A percentile compares a stretch with the other conserved stretches of the same genome.
These are phyloP conservation scores for Athrips mouffetella DNA, from an alignment of 2,888 invertebrate genomes.

Conservation along the genomic window DNA sequence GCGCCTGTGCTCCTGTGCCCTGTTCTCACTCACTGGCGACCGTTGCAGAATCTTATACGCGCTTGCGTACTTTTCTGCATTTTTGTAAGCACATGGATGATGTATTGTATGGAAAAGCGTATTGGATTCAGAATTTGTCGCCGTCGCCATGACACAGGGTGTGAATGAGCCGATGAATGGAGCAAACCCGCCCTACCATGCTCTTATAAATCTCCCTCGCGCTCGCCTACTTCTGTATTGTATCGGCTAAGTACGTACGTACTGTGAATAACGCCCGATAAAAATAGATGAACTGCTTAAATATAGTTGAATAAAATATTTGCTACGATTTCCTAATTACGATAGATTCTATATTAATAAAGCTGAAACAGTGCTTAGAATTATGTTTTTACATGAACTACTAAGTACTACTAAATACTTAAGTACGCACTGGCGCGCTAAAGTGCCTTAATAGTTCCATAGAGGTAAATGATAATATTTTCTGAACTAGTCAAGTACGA, in stretches of 20 bases:
- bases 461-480: too few relatives aligned
- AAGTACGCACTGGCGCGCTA: too few relatives aligned
- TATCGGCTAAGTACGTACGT: too few relatives aligned
- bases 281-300: constrained; percentile 59
- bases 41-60: neutral
- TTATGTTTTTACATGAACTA: too few relatives aligned
- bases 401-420: too few relatives aligned
- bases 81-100: too few relatives aligned
- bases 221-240: constrained; percentile 56
- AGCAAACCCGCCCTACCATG: constrained; percentile 47
- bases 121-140: neutral
- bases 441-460: too few relatives aligned
- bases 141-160: neutral
- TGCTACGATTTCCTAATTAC: neutral
- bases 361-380: too few relatives aligned
- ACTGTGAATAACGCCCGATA: constrained; percentile 59
- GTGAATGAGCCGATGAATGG: constrained; percentile 65
- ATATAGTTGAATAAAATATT: constrained; percentile 36
- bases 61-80: constrained; percentile 17
- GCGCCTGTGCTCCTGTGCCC: constrained; percentile 70
- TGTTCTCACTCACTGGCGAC: neutral
- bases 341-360: too few relatives aligned
- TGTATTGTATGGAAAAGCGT: neutral
- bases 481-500: too few relatives aligned
- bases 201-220: constrained; percentile 49